Evolutionary conservation across 2,888 invertebrate genomes (phyloP), one percentile per base, ranked within the genome.

Genomic region (Lypha dubia): DNA sequence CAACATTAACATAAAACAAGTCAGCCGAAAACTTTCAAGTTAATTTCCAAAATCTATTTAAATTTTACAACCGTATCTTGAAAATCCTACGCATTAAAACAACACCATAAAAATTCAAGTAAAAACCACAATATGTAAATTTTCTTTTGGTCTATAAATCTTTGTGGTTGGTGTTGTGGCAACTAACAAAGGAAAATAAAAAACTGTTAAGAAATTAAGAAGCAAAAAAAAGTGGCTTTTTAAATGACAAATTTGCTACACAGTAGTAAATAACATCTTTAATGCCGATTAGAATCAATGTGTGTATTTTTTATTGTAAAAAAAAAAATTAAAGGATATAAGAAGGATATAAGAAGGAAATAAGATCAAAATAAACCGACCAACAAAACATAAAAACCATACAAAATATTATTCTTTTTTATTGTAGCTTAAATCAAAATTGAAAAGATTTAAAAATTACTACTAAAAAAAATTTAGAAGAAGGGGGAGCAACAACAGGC

Each of bases 241-340:
- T 60, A 17, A 32, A 11, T 32, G 38, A 58, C 70, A 76, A 82
- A 82, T 82, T 76, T 76, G 56, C 22, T 28, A 13, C n/a, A n/a
- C 38, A 35, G 20, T 22, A 63, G 56, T 32, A 76, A 62, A 22
- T 58, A 56, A 56, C 65, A 44, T 46, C 53, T 70, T 70, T 35
- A 44, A 38, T n/a, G 63, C 22, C 49, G 75, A 82, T 82, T 63
- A 41, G 32, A 28, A 82, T 82, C 70, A 76, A 65, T 82, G 70
- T 70, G 24, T 63, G 56, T 22, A n/a, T n/a, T 15, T 70, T 53
- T 63, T 49, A 63, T 56, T 68, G 1, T 17, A 20, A 4, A 56
- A 9, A 20, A 56, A 51, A 56, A 15, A 38, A 20, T 0, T 9
- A 35, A 1, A 4, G 17, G n/a, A n/a, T n/a, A n/a, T 11, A 9